Base-by-base conservation (phyloP, 2,797 vertebrate species). In the Myotis planiceps region DNA sequence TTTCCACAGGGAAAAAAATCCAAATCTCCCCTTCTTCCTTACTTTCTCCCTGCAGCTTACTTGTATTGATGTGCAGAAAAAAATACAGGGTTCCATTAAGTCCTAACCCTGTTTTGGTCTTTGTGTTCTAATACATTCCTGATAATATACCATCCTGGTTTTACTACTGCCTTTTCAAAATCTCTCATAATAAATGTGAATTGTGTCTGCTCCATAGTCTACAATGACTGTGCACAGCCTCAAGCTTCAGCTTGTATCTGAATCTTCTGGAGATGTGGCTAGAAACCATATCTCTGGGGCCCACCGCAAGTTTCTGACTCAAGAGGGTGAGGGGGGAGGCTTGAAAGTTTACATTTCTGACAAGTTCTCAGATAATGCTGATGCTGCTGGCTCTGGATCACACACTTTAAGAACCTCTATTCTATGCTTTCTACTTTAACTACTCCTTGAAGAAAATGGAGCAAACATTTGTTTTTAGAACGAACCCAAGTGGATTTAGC, bases 81-180 rank as follows among this genome's bases (percentile, higher is more conserved):
- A 72, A 29, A 29, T 15, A 53, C 1, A 74, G 12, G 18, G 2
- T 0, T 78, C 42, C 51, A 18, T 3, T 72, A 51, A 87, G 25
- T 68, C n/a, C 32, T 32, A 66, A 29, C 21, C 29, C 47, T 63
- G 23, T 49, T 91, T 80, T 79, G n/a, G 53, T 92, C 12, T 51
- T 97, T 87, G 97, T 98, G 90, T 99, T 98, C 93, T 98, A 99
- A 97, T 98, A 98, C 97, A 99, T 98, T 91, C 98, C 99, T 96
- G 99, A 97, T 98, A 99, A 98, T 80, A 99, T 72, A 32, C 97
- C 97, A 72, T 97, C 96, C 3, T 90, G 95, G 42, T 85, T 97
- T 95, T 99, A 98, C 98, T 98, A 99, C 93, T 98, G 98, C 2
- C 95, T 27, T 14, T 97, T 96, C 88, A 99, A 99, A 96, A 98